Evolutionary conservation across 2,113 vertebrate species (phyloP).

Genomic region (Indicator maculatus): DNA sequence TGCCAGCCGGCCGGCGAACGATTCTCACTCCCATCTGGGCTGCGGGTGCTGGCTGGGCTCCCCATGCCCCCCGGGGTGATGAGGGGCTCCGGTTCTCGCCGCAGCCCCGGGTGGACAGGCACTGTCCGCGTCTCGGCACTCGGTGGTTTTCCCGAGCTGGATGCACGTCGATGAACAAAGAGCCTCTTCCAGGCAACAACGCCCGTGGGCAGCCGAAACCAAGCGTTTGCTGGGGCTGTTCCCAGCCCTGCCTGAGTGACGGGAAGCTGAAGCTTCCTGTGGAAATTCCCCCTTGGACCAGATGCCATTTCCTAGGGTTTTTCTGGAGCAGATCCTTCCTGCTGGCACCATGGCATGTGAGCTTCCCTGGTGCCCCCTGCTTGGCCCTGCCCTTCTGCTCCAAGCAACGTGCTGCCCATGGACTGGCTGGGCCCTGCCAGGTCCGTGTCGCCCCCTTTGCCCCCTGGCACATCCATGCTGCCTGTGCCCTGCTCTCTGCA

Average conservation of each 20-base stretch:
- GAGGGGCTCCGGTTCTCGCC: neutral
- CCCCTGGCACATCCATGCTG: neutral
- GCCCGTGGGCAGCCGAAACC: neutral
- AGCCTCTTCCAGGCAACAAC: neutral
- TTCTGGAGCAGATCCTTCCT: neutral
- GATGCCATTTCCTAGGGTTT: neutral
- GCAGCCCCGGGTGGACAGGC: neutral
- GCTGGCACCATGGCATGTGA: accelerated
- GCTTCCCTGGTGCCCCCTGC: neutral
- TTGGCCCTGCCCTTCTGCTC: neutral
- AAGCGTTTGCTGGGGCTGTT: neutral
- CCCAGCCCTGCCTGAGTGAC: neutral
- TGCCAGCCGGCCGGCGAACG: neutral
- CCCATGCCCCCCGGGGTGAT: neutral
- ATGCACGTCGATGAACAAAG: neutral
- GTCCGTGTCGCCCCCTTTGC: neutral
- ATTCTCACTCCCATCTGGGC: neutral
- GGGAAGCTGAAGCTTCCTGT: slow-evolving; percentile 36
- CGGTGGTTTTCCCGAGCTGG: neutral
- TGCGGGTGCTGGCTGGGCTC: neutral
- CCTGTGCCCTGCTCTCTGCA: neutral
- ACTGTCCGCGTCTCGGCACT: accelerated
- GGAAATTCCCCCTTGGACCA: neutral
- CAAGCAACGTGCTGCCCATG: accelerated
- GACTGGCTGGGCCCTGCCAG: neutral